Base-by-base conservation (phyloP, 1,140 invertebrate species). In the Artemia franciscana region DNA sequence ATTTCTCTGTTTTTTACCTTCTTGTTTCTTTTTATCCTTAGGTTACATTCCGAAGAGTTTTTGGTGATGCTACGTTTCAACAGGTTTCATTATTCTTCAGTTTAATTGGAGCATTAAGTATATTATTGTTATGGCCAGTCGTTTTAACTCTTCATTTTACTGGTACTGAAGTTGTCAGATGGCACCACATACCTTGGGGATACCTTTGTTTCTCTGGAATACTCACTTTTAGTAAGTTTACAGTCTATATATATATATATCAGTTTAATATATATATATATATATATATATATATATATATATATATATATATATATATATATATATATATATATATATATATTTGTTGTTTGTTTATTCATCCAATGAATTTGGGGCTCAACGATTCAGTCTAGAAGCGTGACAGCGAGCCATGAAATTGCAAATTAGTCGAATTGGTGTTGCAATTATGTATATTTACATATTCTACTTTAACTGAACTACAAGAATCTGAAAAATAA, bases 41-140 rank as follows among this genome's bases (percentile, higher is more conserved):
- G 86, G 88, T 91, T 60, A 77, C 91, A 65, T 90, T 91, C 73
- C 85, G 88, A 69, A 89, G 90, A 76, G 82, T 91, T 60, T 84
- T 92, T 72, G 88, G 88, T n/a, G 86, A 91, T 67, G 85, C 88
- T 56, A 87, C 82, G 57, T 84, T 86, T 64, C 87, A 86, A 12
- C 87, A 91, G 74, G 82, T 89, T 62, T 84, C 87, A 3, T 73
- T 92, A 60, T 90, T 91, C 71, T 90, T 91, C 73, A 85, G 88
- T 0, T 76, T 88, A 3, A 81, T 93, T 68, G 88, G 88, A 24
- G 75, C 90, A 58, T 78, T 89, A 65, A 91, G 88, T 71, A 83
- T 84, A 0, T 75, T 85, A 4, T 73, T 92, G 58, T 75, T 92
- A 67, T 92, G 89, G 88, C 90, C 90, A 2, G 74, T 92, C 26